Evolutionary conservation across 2,113 vertebrate species (phyloP).

Genomic region (Dendrocopos noguchii): DNA sequence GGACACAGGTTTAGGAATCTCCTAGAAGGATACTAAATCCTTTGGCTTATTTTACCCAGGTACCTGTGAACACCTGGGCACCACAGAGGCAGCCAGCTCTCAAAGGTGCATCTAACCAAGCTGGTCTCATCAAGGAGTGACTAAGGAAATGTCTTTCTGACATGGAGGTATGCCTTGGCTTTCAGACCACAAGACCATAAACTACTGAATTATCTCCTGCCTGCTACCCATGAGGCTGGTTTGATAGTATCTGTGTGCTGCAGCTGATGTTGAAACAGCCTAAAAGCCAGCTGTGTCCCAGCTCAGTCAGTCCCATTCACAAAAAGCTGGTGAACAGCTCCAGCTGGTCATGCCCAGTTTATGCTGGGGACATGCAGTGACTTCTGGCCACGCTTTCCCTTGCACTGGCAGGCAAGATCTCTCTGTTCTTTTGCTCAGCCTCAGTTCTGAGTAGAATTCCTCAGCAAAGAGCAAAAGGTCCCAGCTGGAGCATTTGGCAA

Average conservation of each 20-base stretch:
- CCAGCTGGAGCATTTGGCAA: background rate
- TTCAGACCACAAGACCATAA: background rate
- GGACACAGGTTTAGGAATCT: background rate
- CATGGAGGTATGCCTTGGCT: fast-evolving
- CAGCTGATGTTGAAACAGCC: background rate
- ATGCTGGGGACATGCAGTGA: fast-evolving
- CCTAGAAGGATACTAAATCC: background rate
- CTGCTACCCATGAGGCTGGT: background rate
- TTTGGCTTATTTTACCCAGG: background rate
- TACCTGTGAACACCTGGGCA: background rate
- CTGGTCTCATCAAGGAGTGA: background rate
- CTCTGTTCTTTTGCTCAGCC: background rate
- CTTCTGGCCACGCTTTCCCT: background rate
- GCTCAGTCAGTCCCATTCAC: background rate
- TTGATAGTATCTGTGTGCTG: background rate
- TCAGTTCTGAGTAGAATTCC: background rate
- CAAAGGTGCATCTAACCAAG: background rate
- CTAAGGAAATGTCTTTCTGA: background rate
- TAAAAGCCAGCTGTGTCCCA: background rate
- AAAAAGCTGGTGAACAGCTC: background rate
- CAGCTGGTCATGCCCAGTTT: background rate
- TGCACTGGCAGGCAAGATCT: background rate
- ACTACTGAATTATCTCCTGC: background rate
- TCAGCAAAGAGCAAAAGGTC: background rate
- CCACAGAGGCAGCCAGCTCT: background rate